Evolutionary conservation across 2,113 vertebrate genomes (phyloP).

Genomic region (Hippoglossus stenolepis): DNA sequence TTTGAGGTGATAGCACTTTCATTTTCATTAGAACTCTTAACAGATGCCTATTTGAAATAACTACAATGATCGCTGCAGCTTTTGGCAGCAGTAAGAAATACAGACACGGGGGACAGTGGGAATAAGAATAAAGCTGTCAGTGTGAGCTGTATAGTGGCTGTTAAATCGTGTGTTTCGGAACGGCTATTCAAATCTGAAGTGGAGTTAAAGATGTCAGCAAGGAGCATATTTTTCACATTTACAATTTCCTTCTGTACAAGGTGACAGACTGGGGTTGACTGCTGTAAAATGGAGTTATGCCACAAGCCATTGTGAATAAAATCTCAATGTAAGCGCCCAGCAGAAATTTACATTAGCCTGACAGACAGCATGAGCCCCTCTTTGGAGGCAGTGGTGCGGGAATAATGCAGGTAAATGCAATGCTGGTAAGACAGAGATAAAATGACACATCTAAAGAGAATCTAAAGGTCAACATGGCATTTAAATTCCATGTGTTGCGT

Average conservation of each 20-base stretch:
- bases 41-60: constrained; percentile 55
- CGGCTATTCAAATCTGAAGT: constrained; percentile 53
- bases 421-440: background rate
- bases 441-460: constrained; percentile 15
- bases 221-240: constrained; percentile 59
- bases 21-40: background rate
- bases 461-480: constrained; percentile 5
- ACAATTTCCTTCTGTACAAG: constrained; percentile 48
- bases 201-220: constrained; percentile 61
- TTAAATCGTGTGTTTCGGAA: constrained; percentile 58
- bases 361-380: constrained; percentile 38
- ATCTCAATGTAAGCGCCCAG: constrained; percentile 55
- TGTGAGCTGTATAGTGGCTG: constrained; percentile 48
- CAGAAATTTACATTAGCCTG: constrained; percentile 59
- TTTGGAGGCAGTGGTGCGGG: background rate
- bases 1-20: background rate
- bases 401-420: constrained; percentile 28
- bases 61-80: constrained; percentile 16
- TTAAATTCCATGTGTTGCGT: constrained; percentile 4
- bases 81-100: constrained; percentile 9
- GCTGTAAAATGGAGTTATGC: constrained; percentile 70
- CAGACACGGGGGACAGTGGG: background rate
- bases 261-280: constrained; percentile 63
- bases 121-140: constrained; percentile 35
- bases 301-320: constrained; percentile 63